Percentiles rank a stretch among this genome's conserved stretches.
phyloP scores from a whole-genome alignment of 2,888 invertebrate species.

The Pristionchus entomophagus region DNA sequence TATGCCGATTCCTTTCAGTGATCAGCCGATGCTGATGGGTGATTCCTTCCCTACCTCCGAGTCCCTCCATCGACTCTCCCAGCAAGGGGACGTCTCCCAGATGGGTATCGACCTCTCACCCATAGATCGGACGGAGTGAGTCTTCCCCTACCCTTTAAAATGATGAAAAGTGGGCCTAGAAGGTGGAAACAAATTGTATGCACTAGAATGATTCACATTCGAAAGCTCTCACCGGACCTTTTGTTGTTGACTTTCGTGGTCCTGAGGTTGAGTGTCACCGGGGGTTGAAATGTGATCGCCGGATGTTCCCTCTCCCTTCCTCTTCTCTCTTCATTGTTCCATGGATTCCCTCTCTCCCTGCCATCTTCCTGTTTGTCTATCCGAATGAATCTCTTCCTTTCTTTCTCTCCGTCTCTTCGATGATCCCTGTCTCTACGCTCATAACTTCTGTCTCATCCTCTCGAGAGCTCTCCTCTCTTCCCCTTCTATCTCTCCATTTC shows the following conservation, averaged over 20 bases:
- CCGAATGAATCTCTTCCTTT: conserved; percentile 2
- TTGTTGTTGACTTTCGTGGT: conserved; percentile 20
- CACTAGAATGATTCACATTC: neutral
- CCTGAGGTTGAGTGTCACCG: neutral
- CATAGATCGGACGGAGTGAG: conserved; percentile 7
- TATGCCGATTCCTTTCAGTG: conserved; percentile 36
- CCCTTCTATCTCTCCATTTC: neutral
- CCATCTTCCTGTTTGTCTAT: conserved; percentile 35
- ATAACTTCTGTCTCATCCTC: neutral
- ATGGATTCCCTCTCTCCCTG: conserved; percentile 5
- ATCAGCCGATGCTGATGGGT: conserved; percentile 49
- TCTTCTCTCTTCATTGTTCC: neutral
- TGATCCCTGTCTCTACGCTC: neutral
- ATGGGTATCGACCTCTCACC: conserved; percentile 12
- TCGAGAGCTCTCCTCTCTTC: neutral
- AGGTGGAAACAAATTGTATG: too few species aligned
- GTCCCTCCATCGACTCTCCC: conserved; percentile 15
- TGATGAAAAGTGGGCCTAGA: neutral
- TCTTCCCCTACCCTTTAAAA: neutral
- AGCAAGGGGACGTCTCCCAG: neutral
- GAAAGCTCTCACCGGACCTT: neutral
- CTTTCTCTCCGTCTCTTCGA: conserved; percentile 9
- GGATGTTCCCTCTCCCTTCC: conserved; percentile 1
- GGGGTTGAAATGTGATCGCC: conserved; percentile 24
- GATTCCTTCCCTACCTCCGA: conserved; percentile 48